Evolutionary conservation across 2,113 vertebrate genomes (phyloP).

Genomic region (Pygoscelis adeliae): DNA sequence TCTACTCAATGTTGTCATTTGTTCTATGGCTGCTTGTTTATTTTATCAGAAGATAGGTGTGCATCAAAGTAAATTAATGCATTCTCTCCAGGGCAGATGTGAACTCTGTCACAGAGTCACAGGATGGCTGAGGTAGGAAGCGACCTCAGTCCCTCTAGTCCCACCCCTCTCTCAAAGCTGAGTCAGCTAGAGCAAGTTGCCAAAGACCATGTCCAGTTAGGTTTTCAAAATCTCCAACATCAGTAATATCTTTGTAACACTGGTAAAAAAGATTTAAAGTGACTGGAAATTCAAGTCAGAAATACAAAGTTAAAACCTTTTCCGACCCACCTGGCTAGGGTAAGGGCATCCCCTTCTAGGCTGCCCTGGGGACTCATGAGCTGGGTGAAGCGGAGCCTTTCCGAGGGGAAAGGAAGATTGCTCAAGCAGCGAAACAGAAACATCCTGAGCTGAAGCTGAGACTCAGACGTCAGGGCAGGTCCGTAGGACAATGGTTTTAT

Average conservation of each 20-base stretch:
- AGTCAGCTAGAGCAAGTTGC: neutral
- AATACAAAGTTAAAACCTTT: neutral
- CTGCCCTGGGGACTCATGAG: neutral
- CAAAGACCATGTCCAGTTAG: neutral
- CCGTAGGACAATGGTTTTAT: neutral
- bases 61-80: neutral
- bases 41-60: neutral
- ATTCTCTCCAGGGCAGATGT: neutral
- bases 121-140: neutral
- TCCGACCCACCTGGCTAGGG: neutral
- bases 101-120: neutral
- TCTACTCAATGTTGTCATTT: neutral
- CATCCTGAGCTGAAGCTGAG: neutral
- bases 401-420: neutral
- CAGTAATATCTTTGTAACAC: neutral
- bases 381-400: neutral
- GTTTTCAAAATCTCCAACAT: neutral
- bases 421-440: neutral
- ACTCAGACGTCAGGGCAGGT: neutral
- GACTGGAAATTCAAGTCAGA: neutral
- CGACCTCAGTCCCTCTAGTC: neutral
- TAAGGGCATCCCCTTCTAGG: neutral
- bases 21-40: neutral
- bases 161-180: neutral
- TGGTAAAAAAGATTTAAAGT: neutral